Evolutionary conservation across 2,888 invertebrate species (phyloP), one percentile per base, ranked within the genome.

Genomic region (Nasonovia ribisnigri): DNA sequence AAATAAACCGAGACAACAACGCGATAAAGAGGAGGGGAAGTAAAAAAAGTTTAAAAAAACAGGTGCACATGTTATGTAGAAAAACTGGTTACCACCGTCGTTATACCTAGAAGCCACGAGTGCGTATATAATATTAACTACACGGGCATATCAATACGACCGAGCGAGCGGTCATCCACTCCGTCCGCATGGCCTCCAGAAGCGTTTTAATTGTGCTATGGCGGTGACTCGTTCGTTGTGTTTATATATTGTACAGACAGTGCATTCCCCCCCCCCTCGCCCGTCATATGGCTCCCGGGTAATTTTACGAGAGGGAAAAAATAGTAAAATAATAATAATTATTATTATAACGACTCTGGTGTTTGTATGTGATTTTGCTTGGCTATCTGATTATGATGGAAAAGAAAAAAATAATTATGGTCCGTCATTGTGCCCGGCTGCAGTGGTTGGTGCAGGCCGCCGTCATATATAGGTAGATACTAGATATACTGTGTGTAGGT

Each of bases 111-210:
- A 93, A 93, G 93, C 93, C 93, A 90, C 67, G 90, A 93, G 87
- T 90, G 86, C 84, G 57, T 90, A 90, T 51, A 54, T 86, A 92
- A 90, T 93, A 90, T 93, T 93, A 93, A 93, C 92, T 84, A 89
- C 48, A 88, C 67, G 5, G 92, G 88, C 92, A 84, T 90, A 93
- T 90, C 93, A 90, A 90, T 89, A 90, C 51, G 84, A 90, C 87
- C 93, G 93, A 90, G 90, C 93, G 93, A 90, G 90, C 93, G 93
- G 93, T 93, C 93, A 93, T 90, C 93, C 90, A 90, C 93, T 93
- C 93, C 86, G 87, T 89, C 42, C 77, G 43, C 90, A 84, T 93
- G 93, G 93, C 93, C 93, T 93, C 93, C 93, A 93, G 93, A 93
- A 93, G 93, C 90, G 93, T 93, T 93, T 93, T 93, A 93, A 93